These are phyloP conservation scores for Lethenteron reissneri DNA, from an alignment of 2,113 vertebrate species.

Conservation along the genomic window DNA sequence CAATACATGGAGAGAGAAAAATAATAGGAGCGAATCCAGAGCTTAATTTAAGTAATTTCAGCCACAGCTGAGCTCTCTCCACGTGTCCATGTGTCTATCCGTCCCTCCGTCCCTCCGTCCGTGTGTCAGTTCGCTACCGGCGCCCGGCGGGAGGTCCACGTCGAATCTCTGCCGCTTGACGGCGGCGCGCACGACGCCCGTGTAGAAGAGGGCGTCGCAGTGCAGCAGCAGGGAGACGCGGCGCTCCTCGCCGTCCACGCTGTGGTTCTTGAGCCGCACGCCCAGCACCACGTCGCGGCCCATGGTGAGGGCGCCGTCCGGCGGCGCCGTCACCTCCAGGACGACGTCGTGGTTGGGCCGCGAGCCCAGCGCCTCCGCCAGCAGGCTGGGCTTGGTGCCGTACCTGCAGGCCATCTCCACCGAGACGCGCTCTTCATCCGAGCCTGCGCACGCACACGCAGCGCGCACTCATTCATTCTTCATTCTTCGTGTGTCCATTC, in stretches of 20 bases:
- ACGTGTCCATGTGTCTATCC: too few relatives aligned
- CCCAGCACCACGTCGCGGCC: constrained; percentile 30
- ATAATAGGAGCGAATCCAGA: too few relatives aligned
- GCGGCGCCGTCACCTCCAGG: constrained; percentile 28
- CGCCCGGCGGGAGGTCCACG: constrained; percentile 18
- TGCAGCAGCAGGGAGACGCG: constrained; percentile 26
- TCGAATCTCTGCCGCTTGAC: constrained; percentile 27
- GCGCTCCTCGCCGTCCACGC: constrained; percentile 22
- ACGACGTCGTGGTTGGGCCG: constrained; percentile 9
- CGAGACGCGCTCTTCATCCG: constrained; percentile 38
- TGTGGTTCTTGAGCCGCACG: constrained; percentile 25
- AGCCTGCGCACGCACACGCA: constrained; percentile 10
- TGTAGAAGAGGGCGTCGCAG: constrained; percentile 47
- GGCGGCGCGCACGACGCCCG: constrained; percentile 32
- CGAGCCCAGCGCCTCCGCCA: constrained; percentile 10
- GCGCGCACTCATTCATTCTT: too few relatives aligned
- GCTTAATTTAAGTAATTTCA: too few relatives aligned
- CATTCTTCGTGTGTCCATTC: too few relatives aligned
- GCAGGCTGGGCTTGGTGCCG: constrained; percentile 36
- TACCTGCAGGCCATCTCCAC: constrained; percentile 46
- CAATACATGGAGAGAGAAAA: too few relatives aligned
- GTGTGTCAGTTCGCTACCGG: too few relatives aligned
- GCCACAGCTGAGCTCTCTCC: too few relatives aligned
- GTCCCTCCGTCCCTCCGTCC: too few relatives aligned
- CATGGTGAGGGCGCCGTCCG: constrained; percentile 27